Percentiles rank a stretch among this genome's conserved stretches.
These are phyloP conservation scores for Mastomys coucha DNA, from an alignment of 2,113 vertebrate genomes.

Conservation along the genomic window DNA sequence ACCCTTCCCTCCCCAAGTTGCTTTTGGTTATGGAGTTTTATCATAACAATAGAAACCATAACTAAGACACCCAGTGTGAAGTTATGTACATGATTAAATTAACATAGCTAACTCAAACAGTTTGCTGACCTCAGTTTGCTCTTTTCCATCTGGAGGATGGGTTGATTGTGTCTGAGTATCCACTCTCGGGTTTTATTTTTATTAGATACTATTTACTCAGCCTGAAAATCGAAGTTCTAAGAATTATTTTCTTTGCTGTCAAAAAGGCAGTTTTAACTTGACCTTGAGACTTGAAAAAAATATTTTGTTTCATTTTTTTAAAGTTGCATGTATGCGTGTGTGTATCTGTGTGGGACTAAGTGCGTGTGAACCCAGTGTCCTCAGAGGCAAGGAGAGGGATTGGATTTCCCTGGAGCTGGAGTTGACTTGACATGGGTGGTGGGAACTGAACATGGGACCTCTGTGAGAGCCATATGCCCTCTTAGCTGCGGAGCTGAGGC, in stretches of 20 bases:
- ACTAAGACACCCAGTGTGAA: not conserved
- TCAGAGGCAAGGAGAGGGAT: not conserved
- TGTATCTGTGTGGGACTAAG: not conserved
- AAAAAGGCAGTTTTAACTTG: not conserved
- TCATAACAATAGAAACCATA: not conserved
- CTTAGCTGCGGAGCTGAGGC: not conserved
- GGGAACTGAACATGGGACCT: not conserved
- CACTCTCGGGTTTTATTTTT: not conserved
- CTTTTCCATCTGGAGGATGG: not conserved
- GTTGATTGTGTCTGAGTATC: not conserved
- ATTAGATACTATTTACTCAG: not conserved
- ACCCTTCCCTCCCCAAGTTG: not conserved
- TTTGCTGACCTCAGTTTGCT: not conserved
- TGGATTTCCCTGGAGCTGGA: not conserved
- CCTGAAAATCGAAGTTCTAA: not conserved
- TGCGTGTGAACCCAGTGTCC: not conserved
- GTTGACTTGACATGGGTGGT: not conserved
- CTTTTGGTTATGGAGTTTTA: not conserved
- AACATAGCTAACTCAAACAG: not conserved
- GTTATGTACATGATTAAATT: slow-evolving; percentile 24
- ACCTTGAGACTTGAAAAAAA: not conserved
- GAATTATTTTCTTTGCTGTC: not conserved
- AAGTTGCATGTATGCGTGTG: not conserved
- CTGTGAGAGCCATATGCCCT: not conserved
- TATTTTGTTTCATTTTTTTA: not conserved